Base-by-base conservation (phyloP, 2,797 vertebrate genomes). In the Rhodeus uyekii region DNA sequence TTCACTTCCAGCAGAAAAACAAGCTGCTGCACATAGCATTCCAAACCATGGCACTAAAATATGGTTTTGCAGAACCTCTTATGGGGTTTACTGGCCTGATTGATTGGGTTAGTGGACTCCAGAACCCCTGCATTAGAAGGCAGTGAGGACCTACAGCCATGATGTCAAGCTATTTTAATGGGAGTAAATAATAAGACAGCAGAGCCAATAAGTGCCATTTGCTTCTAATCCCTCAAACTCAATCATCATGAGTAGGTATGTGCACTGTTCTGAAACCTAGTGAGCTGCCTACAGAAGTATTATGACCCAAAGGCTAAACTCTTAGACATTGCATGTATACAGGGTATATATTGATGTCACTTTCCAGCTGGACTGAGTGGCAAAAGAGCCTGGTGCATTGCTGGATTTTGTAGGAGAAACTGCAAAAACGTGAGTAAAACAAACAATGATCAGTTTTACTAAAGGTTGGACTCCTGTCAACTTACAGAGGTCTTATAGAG, bases 301-400 rank as follows among this genome's bases (percentile, higher is more conserved):
- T 34, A 2, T 74, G 50, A 55, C 50, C n/a, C 0, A 5, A 58
- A 58, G 50, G n/a, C 48, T 36, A n/a, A 50, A 50, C 34, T 92
- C 89, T 38, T 90, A 87, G 89, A 90, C 90, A 83, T 90, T 91
- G 90, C 90, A 92, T 90, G 90, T 92, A 88, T 36, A 6, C 29
- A n/a, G n/a, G n/a, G n/a, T n/a, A n/a, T n/a, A n/a, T n/a, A n/a
- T n/a, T n/a, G n/a, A n/a, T n/a, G n/a, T n/a, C n/a, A n/a, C n/a
- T n/a, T n/a, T n/a, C n/a, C n/a, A n/a, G n/a, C n/a, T n/a, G n/a
- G n/a, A n/a, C n/a, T n/a, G n/a, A n/a, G n/a, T n/a, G n/a, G n/a
- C n/a, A n/a, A n/a, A n/a, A n/a, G n/a, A n/a, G n/a, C n/a, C n/a
- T n/a, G n/a, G n/a, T n/a, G n/a, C n/a, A n/a, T n/a, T n/a, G n/a